phyloP scores from a whole-genome alignment of 2,888 invertebrate species.

The Nymphalis polychloros region DNA sequence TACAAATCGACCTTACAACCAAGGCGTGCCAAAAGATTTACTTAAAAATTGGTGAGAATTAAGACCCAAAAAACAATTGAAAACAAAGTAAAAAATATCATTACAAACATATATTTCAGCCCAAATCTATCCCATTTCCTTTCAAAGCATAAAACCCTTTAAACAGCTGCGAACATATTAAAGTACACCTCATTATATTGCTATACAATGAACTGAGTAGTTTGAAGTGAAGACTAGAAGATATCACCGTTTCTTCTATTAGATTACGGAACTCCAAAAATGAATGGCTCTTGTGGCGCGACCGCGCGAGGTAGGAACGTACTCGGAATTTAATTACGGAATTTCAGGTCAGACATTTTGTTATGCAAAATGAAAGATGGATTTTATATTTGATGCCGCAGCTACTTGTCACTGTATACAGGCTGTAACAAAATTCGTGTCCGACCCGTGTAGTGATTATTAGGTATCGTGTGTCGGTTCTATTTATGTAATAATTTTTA shows the following conservation, averaged over 20 bases:
- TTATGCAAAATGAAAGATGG: conserved; percentile 6
- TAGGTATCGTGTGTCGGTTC: no score
- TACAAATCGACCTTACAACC: no score
- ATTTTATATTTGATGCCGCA: background rate
- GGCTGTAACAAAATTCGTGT: no score
- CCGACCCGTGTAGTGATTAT: no score
- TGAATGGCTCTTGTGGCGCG: conserved; percentile 13
- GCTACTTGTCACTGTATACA: background rate
- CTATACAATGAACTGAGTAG: background rate
- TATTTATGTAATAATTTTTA: no score
- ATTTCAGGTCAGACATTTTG: conserved; percentile 13
- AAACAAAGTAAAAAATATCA: background rate
- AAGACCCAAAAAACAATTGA: no score
- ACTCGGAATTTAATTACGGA: conserved; percentile 11
- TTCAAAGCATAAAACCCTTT: background rate
- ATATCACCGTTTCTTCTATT: background rate
- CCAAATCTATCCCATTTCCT: no score
- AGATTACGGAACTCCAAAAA: conserved; percentile 10
- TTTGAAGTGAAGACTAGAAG: background rate
- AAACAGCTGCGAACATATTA: background rate
- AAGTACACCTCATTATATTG: background rate
- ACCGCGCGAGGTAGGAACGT: conserved; percentile 7
- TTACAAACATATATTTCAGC: background rate
- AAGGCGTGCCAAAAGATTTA: no score
- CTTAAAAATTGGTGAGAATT: no score